Percentiles rank a stretch among this genome's conserved stretches.
Conservation (phyloP, 2,113 vertebrate genomes). For the Apodemus sylvaticus region DNA sequence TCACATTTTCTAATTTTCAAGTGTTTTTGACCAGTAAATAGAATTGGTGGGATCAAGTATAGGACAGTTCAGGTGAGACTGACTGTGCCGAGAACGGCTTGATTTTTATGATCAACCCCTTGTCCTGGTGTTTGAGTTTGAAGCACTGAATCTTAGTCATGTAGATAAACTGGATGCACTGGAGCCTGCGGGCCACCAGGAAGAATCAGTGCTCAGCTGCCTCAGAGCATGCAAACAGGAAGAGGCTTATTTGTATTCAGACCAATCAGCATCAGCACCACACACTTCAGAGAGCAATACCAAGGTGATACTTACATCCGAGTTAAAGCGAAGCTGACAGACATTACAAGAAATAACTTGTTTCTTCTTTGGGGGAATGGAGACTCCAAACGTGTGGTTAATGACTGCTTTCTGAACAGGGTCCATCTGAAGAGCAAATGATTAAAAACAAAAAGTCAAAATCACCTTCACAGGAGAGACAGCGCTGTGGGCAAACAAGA, state of each 20-base stretch:
- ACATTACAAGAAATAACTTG: slow-evolving; percentile 97
- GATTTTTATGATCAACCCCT: background rate
- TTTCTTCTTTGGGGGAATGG: slow-evolving; percentile 95
- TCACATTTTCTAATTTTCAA: slow-evolving; percentile 13
- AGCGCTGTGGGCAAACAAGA: slow-evolving; percentile 15
- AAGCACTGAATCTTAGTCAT: background rate
- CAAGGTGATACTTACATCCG: slow-evolving; percentile 92
- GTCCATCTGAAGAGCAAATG: slow-evolving; percentile 93
- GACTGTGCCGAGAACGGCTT: background rate
- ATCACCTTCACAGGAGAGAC: slow-evolving; percentile 62
- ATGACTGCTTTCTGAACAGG: slow-evolving; percentile 99
- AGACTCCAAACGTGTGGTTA: slow-evolving; percentile 98
- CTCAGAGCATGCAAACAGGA: background rate
- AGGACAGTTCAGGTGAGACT: background rate
- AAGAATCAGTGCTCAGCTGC: background rate
- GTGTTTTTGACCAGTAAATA: slow-evolving; percentile 50
- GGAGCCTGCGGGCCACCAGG: background rate
- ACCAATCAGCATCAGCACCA: slow-evolving; percentile 42
- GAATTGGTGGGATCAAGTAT: background rate
- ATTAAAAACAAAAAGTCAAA: slow-evolving; percentile 59
- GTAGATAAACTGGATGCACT: background rate
- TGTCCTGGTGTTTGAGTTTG: background rate
- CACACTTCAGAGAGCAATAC: background rate
- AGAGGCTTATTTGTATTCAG: slow-evolving; percentile 17
- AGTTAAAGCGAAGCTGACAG: slow-evolving; percentile 98